phyloP scores from a whole-genome alignment of 2,797 vertebrate genomes.

The Syndactyla subalaris region DNA sequence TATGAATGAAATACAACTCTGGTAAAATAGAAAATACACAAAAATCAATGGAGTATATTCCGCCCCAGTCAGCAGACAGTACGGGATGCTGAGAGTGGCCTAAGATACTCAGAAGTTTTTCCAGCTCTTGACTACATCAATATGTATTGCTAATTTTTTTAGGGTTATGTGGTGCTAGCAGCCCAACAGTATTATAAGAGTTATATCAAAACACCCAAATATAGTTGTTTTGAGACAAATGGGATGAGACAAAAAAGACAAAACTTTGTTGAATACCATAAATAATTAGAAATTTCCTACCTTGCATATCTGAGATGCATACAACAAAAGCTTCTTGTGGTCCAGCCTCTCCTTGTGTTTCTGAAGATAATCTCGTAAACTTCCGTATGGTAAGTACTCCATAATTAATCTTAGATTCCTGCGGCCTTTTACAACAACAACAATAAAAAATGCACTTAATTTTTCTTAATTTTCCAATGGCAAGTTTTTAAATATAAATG shows the following conservation, averaged over 20 bases:
- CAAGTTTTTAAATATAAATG: not conserved
- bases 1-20: not conserved
- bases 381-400: slow-evolving; percentile 97
- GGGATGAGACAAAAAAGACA: not conserved
- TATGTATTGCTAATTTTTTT: not conserved
- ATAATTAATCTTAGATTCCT: slow-evolving; percentile 94
- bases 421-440: slow-evolving; percentile 80
- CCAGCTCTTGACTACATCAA: not conserved
- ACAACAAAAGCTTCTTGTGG: slow-evolving; percentile 91
- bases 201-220: not conserved
- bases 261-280: not conserved
- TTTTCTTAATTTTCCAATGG: not conserved
- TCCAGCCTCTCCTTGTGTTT: slow-evolving; percentile 94
- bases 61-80: not conserved
- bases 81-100: too few species aligned
- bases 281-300: slow-evolving; percentile 69
- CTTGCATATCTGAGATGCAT: slow-evolving; percentile 96
- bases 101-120: not conserved
- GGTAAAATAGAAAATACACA: not conserved
- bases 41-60: not conserved
- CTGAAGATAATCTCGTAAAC: slow-evolving; percentile 94
- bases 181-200: not conserved
- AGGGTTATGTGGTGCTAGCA: not conserved
- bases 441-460: not conserved
- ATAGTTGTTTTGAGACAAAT: not conserved